phyloP scores from a whole-genome alignment of 1,140 invertebrate genomes.

The Listronotus bonariensis region DNA sequence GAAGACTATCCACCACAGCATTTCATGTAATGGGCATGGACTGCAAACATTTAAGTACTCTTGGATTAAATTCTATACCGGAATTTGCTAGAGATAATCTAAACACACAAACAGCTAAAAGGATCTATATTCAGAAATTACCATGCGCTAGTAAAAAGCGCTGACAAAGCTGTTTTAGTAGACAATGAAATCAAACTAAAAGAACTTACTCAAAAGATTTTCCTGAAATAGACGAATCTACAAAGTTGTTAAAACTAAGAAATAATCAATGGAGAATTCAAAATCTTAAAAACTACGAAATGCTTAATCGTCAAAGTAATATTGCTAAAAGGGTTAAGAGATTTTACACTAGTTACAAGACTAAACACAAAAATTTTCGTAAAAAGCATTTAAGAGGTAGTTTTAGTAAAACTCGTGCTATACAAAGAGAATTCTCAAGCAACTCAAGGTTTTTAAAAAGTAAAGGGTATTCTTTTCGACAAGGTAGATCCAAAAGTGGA shows the following conservation, averaged over 20 bases:
- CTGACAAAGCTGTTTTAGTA: not conserved
- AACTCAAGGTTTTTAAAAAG: too few species aligned
- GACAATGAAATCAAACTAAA: slow-evolving; percentile 10
- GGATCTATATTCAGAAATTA: slow-evolving; percentile 20
- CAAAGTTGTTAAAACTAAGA: not conserved
- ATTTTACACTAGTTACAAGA: slow-evolving; percentile 20
- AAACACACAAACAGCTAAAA: slow-evolving; percentile 1
- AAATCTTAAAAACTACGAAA: slow-evolving; percentile 23
- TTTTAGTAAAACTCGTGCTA: too few species aligned
- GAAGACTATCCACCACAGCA: not conserved
- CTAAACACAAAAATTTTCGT: slow-evolving; percentile 1
- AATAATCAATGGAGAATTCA: slow-evolving; percentile 26
- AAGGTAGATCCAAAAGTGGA: too few species aligned
- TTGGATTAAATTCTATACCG: slow-evolving; percentile 2
- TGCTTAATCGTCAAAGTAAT: slow-evolving; percentile 11
- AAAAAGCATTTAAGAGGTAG: not conserved
- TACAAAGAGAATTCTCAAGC: too few species aligned
- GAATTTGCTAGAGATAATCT: slow-evolving; percentile 4
- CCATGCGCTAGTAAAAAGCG: slow-evolving; percentile 15
- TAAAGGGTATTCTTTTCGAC: too few species aligned
- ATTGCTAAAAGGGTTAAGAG: slow-evolving; percentile 4
- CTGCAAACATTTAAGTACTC: slow-evolving; percentile 9
- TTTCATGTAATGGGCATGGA: not conserved
- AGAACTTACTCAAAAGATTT: slow-evolving; percentile 13
- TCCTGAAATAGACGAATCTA: slow-evolving; percentile 15